Evolutionary conservation across 2,888 invertebrate genomes (phyloP).

Genomic region (Phasia obesa): DNA sequence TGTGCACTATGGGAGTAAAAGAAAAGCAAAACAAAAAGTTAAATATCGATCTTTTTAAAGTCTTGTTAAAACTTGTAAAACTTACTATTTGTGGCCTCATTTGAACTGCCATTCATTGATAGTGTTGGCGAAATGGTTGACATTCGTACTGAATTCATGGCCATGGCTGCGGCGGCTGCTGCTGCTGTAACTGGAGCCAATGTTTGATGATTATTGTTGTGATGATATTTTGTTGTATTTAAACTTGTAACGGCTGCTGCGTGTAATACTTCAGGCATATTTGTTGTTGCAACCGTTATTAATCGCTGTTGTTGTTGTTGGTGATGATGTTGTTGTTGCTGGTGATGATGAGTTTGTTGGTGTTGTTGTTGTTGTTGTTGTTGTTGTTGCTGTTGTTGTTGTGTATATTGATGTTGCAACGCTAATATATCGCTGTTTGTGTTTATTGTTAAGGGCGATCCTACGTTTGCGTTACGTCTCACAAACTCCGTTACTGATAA

Average conservation of each 20-base stretch:
- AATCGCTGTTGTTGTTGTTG: constrained; percentile 62
- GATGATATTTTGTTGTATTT: constrained; percentile 71
- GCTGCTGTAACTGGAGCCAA: constrained; percentile 55
- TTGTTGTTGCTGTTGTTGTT: constrained; percentile 65
- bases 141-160: constrained; percentile 72
- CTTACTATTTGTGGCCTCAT: constrained; percentile 79
- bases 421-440: constrained; percentile 40
- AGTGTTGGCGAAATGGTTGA: constrained; percentile 83
- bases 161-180: constrained; percentile 62
- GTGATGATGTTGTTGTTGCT: constrained; percentile 47
- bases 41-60: neutral
- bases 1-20: constrained; percentile 74
- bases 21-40: neutral
- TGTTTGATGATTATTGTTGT: constrained; percentile 60
- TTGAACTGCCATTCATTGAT: constrained; percentile 81
- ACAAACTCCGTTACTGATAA: constrained; percentile 95
- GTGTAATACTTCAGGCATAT: constrained; percentile 77
- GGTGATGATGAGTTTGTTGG: constrained; percentile 52
- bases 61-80: neutral
- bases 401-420: constrained; percentile 24
- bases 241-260: constrained; percentile 75
- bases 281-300: constrained; percentile 61
- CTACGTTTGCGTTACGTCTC: constrained; percentile 86
- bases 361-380: constrained; percentile 64
- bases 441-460: constrained; percentile 53